phyloP scores from a whole-genome alignment of 2,113 vertebrate genomes.

The Leiothrix lutea region DNA sequence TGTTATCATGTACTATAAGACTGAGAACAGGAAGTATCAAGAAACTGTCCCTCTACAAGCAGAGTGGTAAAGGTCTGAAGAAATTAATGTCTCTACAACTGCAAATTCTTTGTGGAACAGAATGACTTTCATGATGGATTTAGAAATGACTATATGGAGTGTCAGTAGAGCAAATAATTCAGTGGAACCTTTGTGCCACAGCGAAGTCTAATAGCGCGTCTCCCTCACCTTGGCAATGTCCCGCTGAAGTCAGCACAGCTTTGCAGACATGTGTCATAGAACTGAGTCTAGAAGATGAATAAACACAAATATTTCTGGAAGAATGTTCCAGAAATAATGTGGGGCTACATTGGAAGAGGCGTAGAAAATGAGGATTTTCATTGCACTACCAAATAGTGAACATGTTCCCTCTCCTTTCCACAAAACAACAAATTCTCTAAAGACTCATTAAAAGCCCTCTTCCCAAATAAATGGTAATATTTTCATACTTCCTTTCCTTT shows the following conservation, averaged over 20 bases:
- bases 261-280: background rate
- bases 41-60: background rate
- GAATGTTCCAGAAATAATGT: background rate
- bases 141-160: background rate
- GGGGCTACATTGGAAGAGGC: background rate
- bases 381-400: background rate
- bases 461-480: background rate
- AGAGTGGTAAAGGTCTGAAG: background rate
- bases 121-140: background rate
- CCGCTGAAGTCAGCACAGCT: background rate
- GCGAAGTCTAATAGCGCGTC: fast-evolving
- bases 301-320: background rate
- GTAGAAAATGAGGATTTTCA: background rate
- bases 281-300: background rate
- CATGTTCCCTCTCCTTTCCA: background rate
- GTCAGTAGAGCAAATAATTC: background rate
- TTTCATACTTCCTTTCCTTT: background rate
- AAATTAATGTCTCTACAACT: background rate
- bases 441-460: background rate
- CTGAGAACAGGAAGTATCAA: background rate
- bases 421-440: background rate
- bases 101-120: background rate
- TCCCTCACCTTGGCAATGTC: background rate
- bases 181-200: background rate
- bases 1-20: background rate